Evolutionary conservation across 2,113 vertebrate species (phyloP), one percentile per base, ranked within the genome.

Genomic region (Amblyopsis rosae): DNA sequence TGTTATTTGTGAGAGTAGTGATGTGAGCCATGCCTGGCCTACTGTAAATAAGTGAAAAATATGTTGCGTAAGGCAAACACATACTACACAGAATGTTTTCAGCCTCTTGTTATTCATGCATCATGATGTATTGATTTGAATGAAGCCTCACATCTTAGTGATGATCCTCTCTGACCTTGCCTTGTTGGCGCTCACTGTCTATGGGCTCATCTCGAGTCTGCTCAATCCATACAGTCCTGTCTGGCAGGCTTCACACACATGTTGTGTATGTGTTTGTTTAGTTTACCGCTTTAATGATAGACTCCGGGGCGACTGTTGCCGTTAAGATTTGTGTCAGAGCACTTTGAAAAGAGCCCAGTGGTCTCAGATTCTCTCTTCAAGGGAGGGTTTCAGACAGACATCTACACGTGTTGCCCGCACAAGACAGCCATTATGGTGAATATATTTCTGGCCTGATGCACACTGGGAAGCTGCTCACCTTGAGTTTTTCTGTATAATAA

Each of bases 351-450:
- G 12, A 35, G 12, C 7, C 35, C 41, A 16, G 35, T 3, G 10
- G 26, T 65, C 49, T 65, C 49, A 9, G 13, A n/a, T 19, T 65
- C 49, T 65, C 50, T n/a, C 19, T 58, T 12, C 10, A 48, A 66
- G 15, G 45, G 4, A 56, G 13, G 16, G 16, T 17, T 56, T 51
- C 26, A 26, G 26, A 8, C 35, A 41, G 35, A 41, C 35, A 8
- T 41, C 35, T 41, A 41, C 35, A 41, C 6, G 35, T 41, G 35
- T 41, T 7, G 35, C 35, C 7, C 5, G 35, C 35, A 41, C 1
- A 5, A 41, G 7, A 41, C 4, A 41, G 26, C 26, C 26, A 26
- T 26, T 26, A 26, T 26, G 26, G 26, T 26, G 26, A 41, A 41
- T 41, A 41, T 41, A 41, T 6, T 5, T 8, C 35, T 41, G 35